Evolutionary conservation across 2,113 vertebrate species (phyloP).

Genomic region (Larimichthys crocea): DNA sequence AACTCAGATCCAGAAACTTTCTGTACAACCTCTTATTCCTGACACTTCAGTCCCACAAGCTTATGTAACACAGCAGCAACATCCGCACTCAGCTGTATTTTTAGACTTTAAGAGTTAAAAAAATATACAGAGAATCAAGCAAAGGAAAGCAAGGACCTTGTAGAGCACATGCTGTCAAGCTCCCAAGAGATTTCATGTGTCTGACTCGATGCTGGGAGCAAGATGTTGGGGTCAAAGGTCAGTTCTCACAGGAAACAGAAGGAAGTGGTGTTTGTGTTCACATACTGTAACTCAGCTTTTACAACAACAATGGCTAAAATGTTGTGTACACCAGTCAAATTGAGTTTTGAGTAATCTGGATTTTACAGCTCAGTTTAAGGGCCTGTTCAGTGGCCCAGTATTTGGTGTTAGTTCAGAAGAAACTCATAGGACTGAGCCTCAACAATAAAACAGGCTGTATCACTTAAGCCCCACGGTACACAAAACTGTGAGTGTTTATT

Average conservation of each 20-base stretch:
- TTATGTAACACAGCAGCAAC: conserved; percentile 75
- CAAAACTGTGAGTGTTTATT: too few species aligned
- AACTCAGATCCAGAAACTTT: conserved; percentile 68
- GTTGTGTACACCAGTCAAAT: conserved; percentile 12
- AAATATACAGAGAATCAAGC: conserved; percentile 72
- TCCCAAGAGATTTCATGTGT: conserved; percentile 71
- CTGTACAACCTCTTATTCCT: conserved; percentile 74
- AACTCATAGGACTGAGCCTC: neutral
- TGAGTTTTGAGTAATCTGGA: neutral
- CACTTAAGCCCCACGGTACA: neutral
- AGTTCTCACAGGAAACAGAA: conserved; percentile 80
- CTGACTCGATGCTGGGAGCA: conserved; percentile 69
- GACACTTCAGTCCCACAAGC: conserved; percentile 72
- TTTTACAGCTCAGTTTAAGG: neutral
- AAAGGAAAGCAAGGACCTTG: conserved; percentile 72
- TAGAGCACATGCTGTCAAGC: conserved; percentile 51
- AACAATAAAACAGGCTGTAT: neutral
- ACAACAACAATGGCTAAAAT: conserved; percentile 37
- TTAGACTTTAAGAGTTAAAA: conserved; percentile 73
- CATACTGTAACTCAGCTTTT: conserved; percentile 59
- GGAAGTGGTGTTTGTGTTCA: conserved; percentile 77
- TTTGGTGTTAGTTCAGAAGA: neutral
- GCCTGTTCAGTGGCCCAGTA: neutral
- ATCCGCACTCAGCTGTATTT: conserved; percentile 78
- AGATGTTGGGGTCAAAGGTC: conserved; percentile 74